These are phyloP conservation scores for Sinocyclocheilus anophthalmus DNA, from an alignment of 2,113 vertebrate species.

Conservation along the genomic window DNA sequence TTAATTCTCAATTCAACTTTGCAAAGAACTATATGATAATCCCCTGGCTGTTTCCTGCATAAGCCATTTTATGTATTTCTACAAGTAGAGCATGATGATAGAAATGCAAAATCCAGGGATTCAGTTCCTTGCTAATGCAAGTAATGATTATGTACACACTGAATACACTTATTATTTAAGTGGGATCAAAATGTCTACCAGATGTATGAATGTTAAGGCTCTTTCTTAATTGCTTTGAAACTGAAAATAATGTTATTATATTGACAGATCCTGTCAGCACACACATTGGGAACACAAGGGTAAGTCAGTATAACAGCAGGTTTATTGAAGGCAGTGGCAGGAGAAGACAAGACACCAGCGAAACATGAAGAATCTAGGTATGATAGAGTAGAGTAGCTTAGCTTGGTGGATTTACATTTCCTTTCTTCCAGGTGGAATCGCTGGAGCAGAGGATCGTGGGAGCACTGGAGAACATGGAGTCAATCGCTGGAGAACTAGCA, in stretches of 20 bases:
- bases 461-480: no score
- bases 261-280: no score
- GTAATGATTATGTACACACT: not conserved
- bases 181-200: not conserved
- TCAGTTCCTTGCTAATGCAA: not conserved
- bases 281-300: no score
- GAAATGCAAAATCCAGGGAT: not conserved
- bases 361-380: no score
- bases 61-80: not conserved
- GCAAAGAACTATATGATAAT: not conserved
- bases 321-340: no score
- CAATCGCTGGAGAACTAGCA: no score
- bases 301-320: no score
- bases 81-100: not conserved
- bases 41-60: not conserved
- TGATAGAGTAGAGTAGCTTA: no score
- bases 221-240: not conserved
- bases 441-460: no score
- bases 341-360: no score
- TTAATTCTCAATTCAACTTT: not conserved
- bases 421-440: no score
- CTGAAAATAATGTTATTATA: not conserved
- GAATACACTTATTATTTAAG: not conserved
- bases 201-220: not conserved
- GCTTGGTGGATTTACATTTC: no score